Conservation (phyloP, 1,140 invertebrate species). For the Chionoecetes opilio region DNA sequence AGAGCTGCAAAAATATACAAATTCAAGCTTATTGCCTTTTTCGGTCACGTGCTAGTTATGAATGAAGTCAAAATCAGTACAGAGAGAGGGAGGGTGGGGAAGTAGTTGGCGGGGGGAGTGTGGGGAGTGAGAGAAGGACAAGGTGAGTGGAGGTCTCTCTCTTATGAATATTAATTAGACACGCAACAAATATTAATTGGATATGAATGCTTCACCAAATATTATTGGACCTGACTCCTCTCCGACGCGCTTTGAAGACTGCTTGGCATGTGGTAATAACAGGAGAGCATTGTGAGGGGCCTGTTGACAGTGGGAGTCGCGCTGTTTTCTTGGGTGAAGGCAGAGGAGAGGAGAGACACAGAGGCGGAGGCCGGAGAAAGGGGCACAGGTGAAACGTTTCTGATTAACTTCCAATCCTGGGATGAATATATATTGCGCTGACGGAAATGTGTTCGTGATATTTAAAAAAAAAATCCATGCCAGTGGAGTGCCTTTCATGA, state of each 20-base stretch:
- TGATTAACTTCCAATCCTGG: background rate
- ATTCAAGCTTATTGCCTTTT: background rate
- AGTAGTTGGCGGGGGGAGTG: background rate
- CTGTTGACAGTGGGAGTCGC: slow-evolving; percentile 12
- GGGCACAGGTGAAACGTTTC: background rate
- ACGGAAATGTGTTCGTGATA: too few relatives aligned
- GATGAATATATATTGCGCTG: background rate
- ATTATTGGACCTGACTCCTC: slow-evolving; percentile 65
- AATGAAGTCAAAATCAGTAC: background rate
- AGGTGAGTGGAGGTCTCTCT: slow-evolving; percentile 34
- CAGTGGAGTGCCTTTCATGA: too few relatives aligned
- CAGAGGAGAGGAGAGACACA: background rate
- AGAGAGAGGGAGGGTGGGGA: background rate
- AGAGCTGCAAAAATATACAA: background rate
- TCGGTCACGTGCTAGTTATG: background rate
- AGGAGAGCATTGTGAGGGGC: slow-evolving; percentile 54
- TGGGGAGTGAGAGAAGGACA: background rate
- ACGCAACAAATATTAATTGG: slow-evolving; percentile 77
- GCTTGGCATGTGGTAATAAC: slow-evolving; percentile 69
- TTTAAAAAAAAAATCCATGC: background rate
- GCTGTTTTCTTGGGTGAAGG: slow-evolving; percentile 36
- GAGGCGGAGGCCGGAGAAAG: background rate
- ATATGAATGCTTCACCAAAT: slow-evolving; percentile 70
- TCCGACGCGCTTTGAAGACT: slow-evolving; percentile 69
- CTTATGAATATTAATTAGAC: slow-evolving; percentile 76